These are phyloP conservation scores for Drosophila borealis DNA, from an alignment of 2,888 invertebrate species.

Conservation along the genomic window DNA sequence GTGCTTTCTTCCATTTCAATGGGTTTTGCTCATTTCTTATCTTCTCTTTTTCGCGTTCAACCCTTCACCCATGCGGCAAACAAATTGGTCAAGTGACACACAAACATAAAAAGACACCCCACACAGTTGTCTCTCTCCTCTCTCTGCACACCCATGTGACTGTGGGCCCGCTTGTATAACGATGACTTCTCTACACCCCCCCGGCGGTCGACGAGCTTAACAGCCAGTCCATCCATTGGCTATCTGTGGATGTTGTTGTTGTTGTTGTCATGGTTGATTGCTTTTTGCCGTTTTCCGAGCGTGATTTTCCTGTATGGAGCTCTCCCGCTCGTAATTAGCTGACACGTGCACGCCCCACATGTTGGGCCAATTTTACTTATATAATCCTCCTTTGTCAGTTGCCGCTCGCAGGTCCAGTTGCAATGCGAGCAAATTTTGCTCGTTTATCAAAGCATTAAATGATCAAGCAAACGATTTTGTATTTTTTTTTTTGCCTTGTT, in stretches of 20 bases:
- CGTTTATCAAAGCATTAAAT: neutral
- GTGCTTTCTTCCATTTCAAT: constrained; percentile 13
- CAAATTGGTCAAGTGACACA: constrained; percentile 58
- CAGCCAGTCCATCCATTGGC: constrained; percentile 19
- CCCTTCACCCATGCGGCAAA: constrained; percentile 36
- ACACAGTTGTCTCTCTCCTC: neutral
- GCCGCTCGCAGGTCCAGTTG: neutral
- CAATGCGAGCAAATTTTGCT: neutral
- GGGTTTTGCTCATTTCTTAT: neutral
- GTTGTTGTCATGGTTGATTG: constrained; percentile 52
- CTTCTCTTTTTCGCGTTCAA: neutral
- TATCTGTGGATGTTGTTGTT: constrained; percentile 8
- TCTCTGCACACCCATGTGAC: constrained; percentile 41
- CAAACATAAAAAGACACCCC: constrained; percentile 16
- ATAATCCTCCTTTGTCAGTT: constrained; percentile 6
- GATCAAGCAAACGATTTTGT: constrained; percentile 4
- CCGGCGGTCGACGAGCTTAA: neutral
- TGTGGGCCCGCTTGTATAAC: constrained; percentile 38
- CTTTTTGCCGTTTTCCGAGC: constrained; percentile 37
- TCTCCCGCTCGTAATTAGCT: constrained; percentile 25
- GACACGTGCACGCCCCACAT: constrained; percentile 38
- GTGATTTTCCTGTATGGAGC: constrained; percentile 31
- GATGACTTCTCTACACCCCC: neutral
- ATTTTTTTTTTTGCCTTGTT: no score
- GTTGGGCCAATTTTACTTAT: constrained; percentile 17